phyloP scores from a whole-genome alignment of 2,797 vertebrate species.

The Enteromius trimaculatus region DNA sequence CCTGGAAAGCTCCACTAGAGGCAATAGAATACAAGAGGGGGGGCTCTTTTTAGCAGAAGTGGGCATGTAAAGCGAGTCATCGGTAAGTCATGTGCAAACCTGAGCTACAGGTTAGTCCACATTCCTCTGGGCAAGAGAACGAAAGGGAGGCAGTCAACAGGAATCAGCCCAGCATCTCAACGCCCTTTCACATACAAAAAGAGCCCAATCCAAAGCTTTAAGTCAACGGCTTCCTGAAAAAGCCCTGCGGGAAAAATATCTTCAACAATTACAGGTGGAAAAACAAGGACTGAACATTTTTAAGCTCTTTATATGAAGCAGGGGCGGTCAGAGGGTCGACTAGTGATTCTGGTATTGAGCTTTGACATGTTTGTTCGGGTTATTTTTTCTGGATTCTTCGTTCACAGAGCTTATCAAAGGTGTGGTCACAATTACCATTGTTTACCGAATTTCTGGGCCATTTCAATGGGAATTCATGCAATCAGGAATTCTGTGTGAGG shows the following conservation, averaged over 20 bases:
- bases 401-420: neutral
- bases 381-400: neutral
- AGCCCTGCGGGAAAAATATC: neutral
- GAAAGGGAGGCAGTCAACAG: slow-evolving; percentile 45
- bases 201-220: neutral
- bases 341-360: neutral
- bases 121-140: slow-evolving; percentile 69
- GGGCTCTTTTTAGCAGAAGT: slow-evolving; percentile 44
- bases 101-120: slow-evolving; percentile 72
- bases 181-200: slow-evolving; percentile 24
- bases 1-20: slow-evolving; percentile 36
- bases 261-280: slow-evolving; percentile 1
- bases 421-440: neutral
- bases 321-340: neutral
- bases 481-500: neutral
- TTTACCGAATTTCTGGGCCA: neutral
- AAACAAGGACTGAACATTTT: neutral
- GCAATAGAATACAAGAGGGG: neutral
- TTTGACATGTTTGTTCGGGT: neutral
- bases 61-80: slow-evolving; percentile 61
- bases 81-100: slow-evolving; percentile 57
- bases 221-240: slow-evolving; percentile 14
- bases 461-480: neutral
- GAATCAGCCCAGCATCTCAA: slow-evolving; percentile 61
- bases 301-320: neutral